Evolutionary conservation across 2,113 vertebrate genomes (phyloP), one percentile per base, ranked within the genome.

Genomic region (Elgaria multicarinata): DNA sequence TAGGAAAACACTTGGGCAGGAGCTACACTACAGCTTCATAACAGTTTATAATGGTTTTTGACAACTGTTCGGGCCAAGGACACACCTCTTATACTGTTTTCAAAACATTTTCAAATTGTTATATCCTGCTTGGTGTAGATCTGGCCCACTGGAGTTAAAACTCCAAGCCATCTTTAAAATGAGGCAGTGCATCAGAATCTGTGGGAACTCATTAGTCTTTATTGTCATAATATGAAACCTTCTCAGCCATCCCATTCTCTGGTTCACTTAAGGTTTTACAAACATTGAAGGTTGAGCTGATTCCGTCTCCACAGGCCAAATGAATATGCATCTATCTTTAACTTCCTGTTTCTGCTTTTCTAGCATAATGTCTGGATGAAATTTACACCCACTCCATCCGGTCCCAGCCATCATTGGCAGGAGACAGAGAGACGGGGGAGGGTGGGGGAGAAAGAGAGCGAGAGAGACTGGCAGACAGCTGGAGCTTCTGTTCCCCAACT

Each of bases 381-480:
- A 31, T 80, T 87, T 55, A 31, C n/a, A 87, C 46, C 76, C 64
- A 87, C n/a, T 87, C 76, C 50, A 80, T 69, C 64, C 31, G 33
- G 44, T 53, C 22, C 24, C 64, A 79, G 62, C 12, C 44, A 79
- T 50, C 33, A 22, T 53, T 67, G 44, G 33, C 24, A 20, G 71
- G 69, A 28, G 83, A 74, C 33, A 26, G 69, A 84, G 33, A 50
- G 33, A 85, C 1, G 13, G 64, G 46, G 24, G 22, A 2, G 33
- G n/a, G 14, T 0, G n/a, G 6, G 71, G 7, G 18, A 62, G 53
- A 31, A 18, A 24, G 28, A 14, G 20, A 64, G 9, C 42, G 10
- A 31, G 42, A 44, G 64, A 80, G 14, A 72, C 36, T 58, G 67
- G 67, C 78, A 82, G 87, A 72, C 44, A 28, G 78, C 86, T 7